A percentile compares a stretch with the other conserved stretches of the same genome.
Conservation (phyloP, 2,888 invertebrate species). For the Tachystola acroxantha region DNA sequence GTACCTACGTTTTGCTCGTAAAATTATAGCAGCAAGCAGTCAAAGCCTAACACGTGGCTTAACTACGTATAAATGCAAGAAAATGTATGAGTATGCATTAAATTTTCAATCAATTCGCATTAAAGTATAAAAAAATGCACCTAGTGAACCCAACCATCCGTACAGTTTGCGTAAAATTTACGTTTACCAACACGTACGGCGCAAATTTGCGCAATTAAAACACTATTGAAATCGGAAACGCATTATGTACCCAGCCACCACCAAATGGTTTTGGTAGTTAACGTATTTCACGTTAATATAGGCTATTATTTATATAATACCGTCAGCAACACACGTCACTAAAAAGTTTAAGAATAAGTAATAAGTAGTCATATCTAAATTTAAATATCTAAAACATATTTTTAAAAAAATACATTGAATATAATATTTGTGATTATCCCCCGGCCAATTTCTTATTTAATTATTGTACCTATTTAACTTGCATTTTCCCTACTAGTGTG, state of each 20-base stretch:
- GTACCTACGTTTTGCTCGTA: slow-evolving; percentile 25
- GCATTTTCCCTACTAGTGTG: too few species aligned
- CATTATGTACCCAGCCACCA: slow-evolving; percentile 17
- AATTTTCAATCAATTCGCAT: neutral
- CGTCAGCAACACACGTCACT: slow-evolving; percentile 1
- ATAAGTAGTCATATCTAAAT: too few species aligned
- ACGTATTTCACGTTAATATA: slow-evolving; percentile 2
- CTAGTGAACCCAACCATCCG: slow-evolving; percentile 4
- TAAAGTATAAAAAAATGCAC: neutral
- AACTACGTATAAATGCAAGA: neutral
- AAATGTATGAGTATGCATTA: neutral
- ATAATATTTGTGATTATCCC: too few species aligned
- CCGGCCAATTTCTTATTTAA: too few species aligned
- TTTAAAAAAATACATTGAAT: too few species aligned
- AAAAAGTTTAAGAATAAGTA: too few species aligned
- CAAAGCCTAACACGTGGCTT: neutral
- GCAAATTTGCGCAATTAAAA: slow-evolving; percentile 36
- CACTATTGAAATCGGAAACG: slow-evolving; percentile 34
- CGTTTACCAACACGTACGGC: slow-evolving; percentile 28
- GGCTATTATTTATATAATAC: neutral
- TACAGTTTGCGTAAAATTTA: slow-evolving; percentile 30
- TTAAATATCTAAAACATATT: too few species aligned
- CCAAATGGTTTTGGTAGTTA: slow-evolving; percentile 20
- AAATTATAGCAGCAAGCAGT: slow-evolving; percentile 15
- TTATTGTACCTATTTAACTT: too few species aligned